These are phyloP conservation scores for Gymnosoma rotundatum DNA, from an alignment of 2,888 invertebrate genomes.

Conservation along the genomic window DNA sequence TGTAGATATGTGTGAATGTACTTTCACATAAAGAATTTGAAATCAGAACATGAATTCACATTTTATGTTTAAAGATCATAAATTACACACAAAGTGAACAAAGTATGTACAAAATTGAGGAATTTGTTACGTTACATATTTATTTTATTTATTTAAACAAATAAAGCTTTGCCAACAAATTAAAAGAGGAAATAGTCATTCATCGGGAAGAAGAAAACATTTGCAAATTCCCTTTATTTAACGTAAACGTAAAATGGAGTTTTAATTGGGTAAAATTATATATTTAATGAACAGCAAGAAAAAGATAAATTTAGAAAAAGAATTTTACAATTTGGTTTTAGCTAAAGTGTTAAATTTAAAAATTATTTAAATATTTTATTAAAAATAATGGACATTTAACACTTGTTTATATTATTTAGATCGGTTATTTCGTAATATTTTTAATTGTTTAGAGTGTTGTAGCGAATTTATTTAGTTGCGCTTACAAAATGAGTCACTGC, in stretches of 20 bases:
- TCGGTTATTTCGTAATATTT: too few species aligned
- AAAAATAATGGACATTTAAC: too few species aligned
- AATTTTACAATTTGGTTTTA: too few species aligned
- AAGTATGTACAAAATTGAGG: conserved; percentile 67
- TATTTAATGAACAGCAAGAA: too few species aligned
- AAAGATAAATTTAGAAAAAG: too few species aligned
- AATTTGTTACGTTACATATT: conserved; percentile 56
- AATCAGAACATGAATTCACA: conserved; percentile 67
- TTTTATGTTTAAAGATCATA: conserved; percentile 68
- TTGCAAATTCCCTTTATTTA: neutral
- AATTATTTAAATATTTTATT: too few species aligned
- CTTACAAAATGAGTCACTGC: too few species aligned
- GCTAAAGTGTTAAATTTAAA: too few species aligned
- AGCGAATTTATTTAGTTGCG: too few species aligned
- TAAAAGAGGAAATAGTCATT: neutral
- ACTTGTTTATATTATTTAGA: too few species aligned
- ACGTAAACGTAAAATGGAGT: neutral
- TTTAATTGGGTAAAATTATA: neutral
- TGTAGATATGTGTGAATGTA: conserved; percentile 28
- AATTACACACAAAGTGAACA: conserved; percentile 67
- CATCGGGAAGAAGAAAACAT: neutral
- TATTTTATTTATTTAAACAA: conserved; percentile 36
- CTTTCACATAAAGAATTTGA: conserved; percentile 72
- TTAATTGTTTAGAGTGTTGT: too few species aligned
- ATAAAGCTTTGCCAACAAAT: conserved; percentile 14